A percentile compares a stretch with the other conserved stretches of the same genome.
Conservation (phyloP, 2,797 vertebrate species). For the Meda fulgida region DNA sequence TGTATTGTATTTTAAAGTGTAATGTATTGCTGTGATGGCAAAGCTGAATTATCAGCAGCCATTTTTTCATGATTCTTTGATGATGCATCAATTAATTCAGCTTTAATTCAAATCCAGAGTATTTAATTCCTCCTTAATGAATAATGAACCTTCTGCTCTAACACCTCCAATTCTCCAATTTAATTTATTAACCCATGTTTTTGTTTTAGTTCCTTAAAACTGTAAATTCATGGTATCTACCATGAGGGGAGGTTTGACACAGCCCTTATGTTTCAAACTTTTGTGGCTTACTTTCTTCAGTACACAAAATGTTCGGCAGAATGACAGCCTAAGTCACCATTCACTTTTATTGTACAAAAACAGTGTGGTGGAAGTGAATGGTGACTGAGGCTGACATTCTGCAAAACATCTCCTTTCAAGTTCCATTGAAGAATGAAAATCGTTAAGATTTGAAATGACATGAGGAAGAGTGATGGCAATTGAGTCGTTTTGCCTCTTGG, state of each 20-base stretch:
- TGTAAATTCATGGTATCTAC: background rate
- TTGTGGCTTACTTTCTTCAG: background rate
- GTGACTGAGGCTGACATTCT: background rate
- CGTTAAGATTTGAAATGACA: background rate
- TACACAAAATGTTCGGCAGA: background rate
- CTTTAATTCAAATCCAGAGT: background rate
- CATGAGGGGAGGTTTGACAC: background rate
- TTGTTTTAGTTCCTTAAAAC: background rate
- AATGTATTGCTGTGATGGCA: background rate
- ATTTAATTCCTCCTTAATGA: background rate
- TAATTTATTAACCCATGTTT: background rate
- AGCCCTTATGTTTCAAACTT: slow-evolving; percentile 9
- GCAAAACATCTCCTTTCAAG: background rate
- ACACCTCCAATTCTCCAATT: background rate
- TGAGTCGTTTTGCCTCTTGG: background rate
- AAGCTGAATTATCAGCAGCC: background rate
- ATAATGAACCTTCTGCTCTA: background rate
- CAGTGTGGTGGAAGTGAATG: background rate
- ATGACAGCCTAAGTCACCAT: slow-evolving; percentile 2
- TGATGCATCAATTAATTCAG: background rate
- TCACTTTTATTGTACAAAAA: background rate
- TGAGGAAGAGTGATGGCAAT: background rate
- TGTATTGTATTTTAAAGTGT: background rate
- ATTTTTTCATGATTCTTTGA: background rate
- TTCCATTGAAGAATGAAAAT: background rate